Percentiles rank a stretch among this genome's conserved stretches.
Evolutionary conservation across 2,113 vertebrate species (phyloP).

Genomic region (Anarrhichthys ocellatus): DNA sequence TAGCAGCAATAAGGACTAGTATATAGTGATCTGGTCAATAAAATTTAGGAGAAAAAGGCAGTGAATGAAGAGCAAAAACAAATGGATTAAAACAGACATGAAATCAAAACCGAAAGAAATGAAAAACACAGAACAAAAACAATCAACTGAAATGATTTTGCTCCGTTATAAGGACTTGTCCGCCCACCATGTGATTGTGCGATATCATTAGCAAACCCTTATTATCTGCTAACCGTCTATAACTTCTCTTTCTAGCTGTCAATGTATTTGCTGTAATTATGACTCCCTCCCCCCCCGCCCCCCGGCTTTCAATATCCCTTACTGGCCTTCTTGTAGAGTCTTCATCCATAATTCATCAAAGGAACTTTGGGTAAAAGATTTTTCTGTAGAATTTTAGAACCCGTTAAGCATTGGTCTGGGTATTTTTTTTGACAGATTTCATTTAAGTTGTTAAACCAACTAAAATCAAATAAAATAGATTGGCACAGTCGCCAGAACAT

Average conservation of each 20-base stretch:
- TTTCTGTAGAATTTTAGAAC: neutral
- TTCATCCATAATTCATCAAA: conserved; percentile 50
- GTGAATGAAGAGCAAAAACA: neutral
- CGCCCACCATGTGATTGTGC: neutral
- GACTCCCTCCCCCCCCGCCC: conserved; percentile 58
- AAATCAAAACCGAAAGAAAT: neutral
- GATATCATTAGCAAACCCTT: neutral
- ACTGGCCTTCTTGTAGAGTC: conserved; percentile 47
- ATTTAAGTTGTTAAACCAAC: neutral
- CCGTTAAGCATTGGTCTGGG: too few species aligned
- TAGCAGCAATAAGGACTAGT: neutral
- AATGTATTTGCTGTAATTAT: conserved; percentile 47
- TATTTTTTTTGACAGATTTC: neutral
- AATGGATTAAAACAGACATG: neutral
- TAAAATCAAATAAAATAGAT: neutral
- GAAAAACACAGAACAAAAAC: neutral
- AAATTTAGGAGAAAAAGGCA: neutral
- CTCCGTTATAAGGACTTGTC: neutral
- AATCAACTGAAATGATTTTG: neutral
- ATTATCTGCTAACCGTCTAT: conserved; percentile 33
- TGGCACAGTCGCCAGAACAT: neutral
- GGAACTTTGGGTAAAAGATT: conserved; percentile 78
- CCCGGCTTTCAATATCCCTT: conserved; percentile 51
- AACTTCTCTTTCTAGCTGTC: conserved; percentile 10
- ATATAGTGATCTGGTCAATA: neutral